These are phyloP conservation scores for Cotesia chilonis DNA, from an alignment of 1,140 invertebrate species.

Conservation along the genomic window DNA sequence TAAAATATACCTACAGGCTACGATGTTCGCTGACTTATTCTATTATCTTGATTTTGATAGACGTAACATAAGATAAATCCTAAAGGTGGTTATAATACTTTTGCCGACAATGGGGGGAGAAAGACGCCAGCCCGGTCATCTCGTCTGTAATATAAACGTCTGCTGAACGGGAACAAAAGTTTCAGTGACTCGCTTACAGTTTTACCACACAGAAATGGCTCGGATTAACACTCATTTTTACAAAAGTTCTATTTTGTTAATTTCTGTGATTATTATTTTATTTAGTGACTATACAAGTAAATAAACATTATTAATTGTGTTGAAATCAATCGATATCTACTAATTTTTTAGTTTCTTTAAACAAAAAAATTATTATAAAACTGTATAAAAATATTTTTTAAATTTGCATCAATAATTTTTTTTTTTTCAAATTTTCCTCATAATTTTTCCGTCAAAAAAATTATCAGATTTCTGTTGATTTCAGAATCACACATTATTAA, in stretches of 20 bases:
- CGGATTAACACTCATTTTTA: not conserved
- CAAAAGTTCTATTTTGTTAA: not conserved
- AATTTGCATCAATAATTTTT: too few species aligned
- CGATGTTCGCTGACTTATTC: conserved; percentile 4
- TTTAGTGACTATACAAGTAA: conserved; percentile 4
- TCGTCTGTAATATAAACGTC: conserved; percentile 20
- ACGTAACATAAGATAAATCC: conserved; percentile 10
- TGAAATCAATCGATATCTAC: too few species aligned
- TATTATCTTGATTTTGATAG: conserved; percentile 24
- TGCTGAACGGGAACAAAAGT: conserved; percentile 26
- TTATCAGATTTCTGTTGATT: not conserved
- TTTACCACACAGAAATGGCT: conserved; percentile 21
- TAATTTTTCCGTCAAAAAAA: too few species aligned
- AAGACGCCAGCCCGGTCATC: not conserved
- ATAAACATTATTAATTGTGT: not conserved
- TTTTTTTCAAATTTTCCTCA: too few species aligned
- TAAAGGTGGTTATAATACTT: conserved; percentile 11
- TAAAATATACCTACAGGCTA: conserved; percentile 19
- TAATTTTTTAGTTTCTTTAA: too few species aligned
- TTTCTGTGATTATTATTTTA: not conserved
- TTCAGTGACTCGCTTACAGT: conserved; percentile 28
- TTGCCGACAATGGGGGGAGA: conserved; percentile 21
- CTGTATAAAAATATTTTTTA: too few species aligned
- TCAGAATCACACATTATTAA: not conserved
- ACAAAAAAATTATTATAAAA: too few species aligned